phyloP scores from a whole-genome alignment of 1,140 invertebrate species.

The Drosophila sturtevanti region DNA sequence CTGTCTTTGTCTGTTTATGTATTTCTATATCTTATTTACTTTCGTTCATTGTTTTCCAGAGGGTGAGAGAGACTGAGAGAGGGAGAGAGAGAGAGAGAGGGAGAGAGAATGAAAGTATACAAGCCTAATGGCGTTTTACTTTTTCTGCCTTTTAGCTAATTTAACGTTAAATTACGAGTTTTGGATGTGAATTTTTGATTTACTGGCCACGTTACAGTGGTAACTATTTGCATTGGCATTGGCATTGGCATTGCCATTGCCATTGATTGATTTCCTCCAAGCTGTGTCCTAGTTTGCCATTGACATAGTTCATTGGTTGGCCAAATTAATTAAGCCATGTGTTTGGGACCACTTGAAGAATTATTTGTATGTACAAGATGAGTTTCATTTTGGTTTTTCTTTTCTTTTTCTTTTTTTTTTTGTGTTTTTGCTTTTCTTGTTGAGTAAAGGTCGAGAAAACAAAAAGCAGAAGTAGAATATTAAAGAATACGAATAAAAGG shows the following conservation, averaged over 20 bases:
- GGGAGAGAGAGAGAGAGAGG: too few relatives aligned
- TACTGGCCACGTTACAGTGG: slow-evolving; percentile 9
- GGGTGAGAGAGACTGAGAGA: not conserved
- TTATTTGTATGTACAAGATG: not conserved
- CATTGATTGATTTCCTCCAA: slow-evolving; percentile 59
- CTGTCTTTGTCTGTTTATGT: too few relatives aligned
- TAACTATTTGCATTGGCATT: not conserved
- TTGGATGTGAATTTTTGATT: slow-evolving; percentile 51
- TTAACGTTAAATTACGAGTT: slow-evolving; percentile 63
- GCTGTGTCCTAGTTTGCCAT: slow-evolving; percentile 14
- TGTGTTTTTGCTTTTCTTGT: not conserved
- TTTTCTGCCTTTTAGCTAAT: slow-evolving; percentile 41
- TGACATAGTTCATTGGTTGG: slow-evolving; percentile 46
- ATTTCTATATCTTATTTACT: too few relatives aligned
- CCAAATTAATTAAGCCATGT: slow-evolving; percentile 65
- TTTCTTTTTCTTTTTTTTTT: too few relatives aligned
- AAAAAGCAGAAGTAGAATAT: not conserved
- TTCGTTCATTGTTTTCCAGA: too few relatives aligned
- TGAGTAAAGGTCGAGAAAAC: not conserved
- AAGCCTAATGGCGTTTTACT: slow-evolving; percentile 8
- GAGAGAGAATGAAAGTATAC: not conserved
- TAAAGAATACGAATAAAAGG: not conserved
- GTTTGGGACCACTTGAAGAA: slow-evolving; percentile 37
- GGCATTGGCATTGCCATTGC: slow-evolving; percentile 28
- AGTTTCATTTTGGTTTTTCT: too few relatives aligned